These are phyloP conservation scores for Brenthis ino DNA, from an alignment of 2,888 invertebrate species.

Conservation along the genomic window DNA sequence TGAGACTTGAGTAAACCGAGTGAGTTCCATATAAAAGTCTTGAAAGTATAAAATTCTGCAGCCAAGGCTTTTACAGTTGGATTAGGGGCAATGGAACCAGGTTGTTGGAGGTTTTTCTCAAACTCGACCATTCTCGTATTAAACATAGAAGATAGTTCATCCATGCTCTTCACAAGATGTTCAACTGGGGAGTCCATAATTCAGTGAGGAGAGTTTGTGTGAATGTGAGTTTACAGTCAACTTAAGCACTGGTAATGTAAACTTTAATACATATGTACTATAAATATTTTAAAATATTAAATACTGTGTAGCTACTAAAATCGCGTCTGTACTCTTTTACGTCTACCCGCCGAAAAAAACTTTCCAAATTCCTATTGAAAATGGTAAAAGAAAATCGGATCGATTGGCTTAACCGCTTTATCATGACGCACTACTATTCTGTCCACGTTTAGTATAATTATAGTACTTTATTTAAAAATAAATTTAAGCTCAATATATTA, in stretches of 20 bases:
- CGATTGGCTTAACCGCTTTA: background rate
- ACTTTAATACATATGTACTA: background rate
- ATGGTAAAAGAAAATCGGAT: conserved; percentile 7
- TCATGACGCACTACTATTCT: background rate
- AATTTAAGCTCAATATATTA: too few species aligned
- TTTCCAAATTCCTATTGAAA: background rate
- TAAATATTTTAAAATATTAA: too few species aligned
- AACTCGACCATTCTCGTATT: background rate
- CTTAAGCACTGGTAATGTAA: background rate
- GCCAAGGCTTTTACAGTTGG: background rate
- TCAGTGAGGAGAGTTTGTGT: conserved; percentile 4
- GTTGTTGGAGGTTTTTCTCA: background rate
- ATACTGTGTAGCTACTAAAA: too few species aligned
- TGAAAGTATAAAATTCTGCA: background rate
- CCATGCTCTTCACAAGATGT: conserved; percentile 6
- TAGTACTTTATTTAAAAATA: too few species aligned
- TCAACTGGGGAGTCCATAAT: conserved; percentile 3
- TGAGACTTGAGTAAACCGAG: conserved; percentile 2
- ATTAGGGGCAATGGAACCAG: background rate
- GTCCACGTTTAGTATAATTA: conserved; percentile 1
- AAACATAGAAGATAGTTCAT: conserved; percentile 9
- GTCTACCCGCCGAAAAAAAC: too few species aligned
- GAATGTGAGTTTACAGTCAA: conserved; percentile 4
- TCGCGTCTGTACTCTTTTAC: too few species aligned
- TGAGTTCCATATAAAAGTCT: conserved; percentile 1